Conservation (phyloP, 2,888 invertebrate genomes). For the Poecilus cupreus region DNA sequence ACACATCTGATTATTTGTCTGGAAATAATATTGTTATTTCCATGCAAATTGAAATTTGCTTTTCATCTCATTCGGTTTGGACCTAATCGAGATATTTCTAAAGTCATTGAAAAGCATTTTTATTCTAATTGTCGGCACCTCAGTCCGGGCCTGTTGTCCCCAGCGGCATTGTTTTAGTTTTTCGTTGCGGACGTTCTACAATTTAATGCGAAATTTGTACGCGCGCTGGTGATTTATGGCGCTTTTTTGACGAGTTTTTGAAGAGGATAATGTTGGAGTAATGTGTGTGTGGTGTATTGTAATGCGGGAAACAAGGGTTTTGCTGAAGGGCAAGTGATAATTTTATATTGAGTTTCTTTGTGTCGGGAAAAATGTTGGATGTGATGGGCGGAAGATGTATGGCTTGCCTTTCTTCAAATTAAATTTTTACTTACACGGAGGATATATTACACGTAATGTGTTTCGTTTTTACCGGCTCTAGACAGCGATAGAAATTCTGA, state of each 20-base stretch:
- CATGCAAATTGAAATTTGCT: no score
- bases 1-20: no score
- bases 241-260: constrained; percentile 30
- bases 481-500: not conserved
- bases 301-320: not conserved
- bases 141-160: no score
- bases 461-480: not conserved
- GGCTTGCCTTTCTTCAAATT: constrained; percentile 3
- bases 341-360: constrained; percentile 30
- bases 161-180: not conserved
- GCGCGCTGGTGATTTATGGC: constrained; percentile 5
- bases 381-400: constrained; percentile 29
- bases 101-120: no score
- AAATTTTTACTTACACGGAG: constrained; percentile 7
- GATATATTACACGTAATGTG: constrained; percentile 1
- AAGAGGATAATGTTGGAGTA: not conserved
- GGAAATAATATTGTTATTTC: no score
- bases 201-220: constrained; percentile 46
- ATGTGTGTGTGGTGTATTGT: constrained; percentile 13
- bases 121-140: no score
- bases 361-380: not conserved
- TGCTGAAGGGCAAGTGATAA: constrained; percentile 8
- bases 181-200: constrained; percentile 34
- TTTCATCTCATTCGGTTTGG: no score
- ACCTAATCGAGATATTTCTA: no score